Evolutionary conservation across 2,888 invertebrate species (phyloP).

Genomic region (Calameuta pallipes): DNA sequence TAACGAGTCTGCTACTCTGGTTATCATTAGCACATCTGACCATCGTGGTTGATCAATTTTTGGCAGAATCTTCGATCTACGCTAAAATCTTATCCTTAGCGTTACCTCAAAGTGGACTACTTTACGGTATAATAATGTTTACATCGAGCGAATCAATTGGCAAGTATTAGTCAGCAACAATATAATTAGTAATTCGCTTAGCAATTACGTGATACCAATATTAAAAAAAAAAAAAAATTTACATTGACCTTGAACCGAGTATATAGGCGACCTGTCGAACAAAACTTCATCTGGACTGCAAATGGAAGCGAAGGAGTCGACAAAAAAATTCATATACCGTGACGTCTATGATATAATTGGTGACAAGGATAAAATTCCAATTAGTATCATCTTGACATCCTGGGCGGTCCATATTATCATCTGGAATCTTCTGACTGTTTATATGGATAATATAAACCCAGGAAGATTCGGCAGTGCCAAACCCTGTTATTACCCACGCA

Average conservation of each 20-base stretch:
- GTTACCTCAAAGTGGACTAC: constrained; percentile 35
- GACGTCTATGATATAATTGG: constrained; percentile 4
- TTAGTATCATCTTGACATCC: constrained; percentile 20
- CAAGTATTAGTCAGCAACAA: not conserved
- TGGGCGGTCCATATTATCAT: constrained; percentile 33
- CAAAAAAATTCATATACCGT: not conserved
- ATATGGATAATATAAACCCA: constrained; percentile 33
- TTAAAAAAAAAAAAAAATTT: not conserved
- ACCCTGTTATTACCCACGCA: constrained; percentile 33
- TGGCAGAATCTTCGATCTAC: constrained; percentile 12
- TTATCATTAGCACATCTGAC: constrained; percentile 31
- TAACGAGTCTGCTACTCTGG: constrained; percentile 30
- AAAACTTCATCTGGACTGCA: not conserved
- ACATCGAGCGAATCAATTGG: constrained; percentile 23
- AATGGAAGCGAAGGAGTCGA: not conserved
- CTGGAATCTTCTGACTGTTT: constrained; percentile 31
- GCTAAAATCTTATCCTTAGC: constrained; percentile 22
- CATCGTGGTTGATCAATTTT: constrained; percentile 25
- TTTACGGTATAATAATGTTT: constrained; percentile 34
- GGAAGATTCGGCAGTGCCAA: constrained; percentile 32
- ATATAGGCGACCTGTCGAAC: constrained; percentile 1
- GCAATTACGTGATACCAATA: not conserved
- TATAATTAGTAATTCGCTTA: not conserved
- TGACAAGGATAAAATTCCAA: constrained; percentile 18
- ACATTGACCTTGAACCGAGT: not conserved